Evolutionary conservation across 2,797 vertebrate genomes (phyloP), one percentile per base, ranked within the genome.

Genomic region (Tenualosa ilisha): DNA sequence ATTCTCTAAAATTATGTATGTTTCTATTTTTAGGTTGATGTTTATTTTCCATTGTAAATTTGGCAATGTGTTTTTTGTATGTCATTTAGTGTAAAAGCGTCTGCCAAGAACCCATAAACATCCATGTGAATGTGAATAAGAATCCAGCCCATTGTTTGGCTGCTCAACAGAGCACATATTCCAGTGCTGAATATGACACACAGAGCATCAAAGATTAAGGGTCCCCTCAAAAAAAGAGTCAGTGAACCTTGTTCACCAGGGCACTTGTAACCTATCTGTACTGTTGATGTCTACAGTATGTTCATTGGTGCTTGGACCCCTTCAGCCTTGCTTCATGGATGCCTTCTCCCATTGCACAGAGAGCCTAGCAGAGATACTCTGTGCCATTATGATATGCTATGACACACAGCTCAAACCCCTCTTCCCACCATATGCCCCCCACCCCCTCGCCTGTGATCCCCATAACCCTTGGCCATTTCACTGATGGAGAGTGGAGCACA

Each of bases 401-500:
- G 85, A 88, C 87, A 91, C 90, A 87, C 84, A 82, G 40, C 72
- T 82, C 72, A 13, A 84, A 50, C 49, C 61, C 54, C 6, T 87
- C 88, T 43, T 84, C 81, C 83, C 26, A 54, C 53, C 61, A 65
- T 24, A 1, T 8, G 61, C 24, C 24, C 26, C 11, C 63, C 26
- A 15, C 13, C 40, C 72, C 40, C 37, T 17, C 24, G 6, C 4
- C 65, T 6, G 31, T 72, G 13, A 31, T 37, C 65, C 65, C 26
- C 3, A 31, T 37, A 72, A 72, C 24, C 87, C 81, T 50, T 89
- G 84, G 53, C 82, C 87, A 24, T 15, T 68, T 46, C 88, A 88
- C 88, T 90, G 88, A 93, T 91, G 88, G 89, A 89, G 17, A 50
- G 6, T 17, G 63, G 49, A 65, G 87, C 88, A 85, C 84, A 59